Percentiles rank a stretch among this genome's conserved stretches.
These are phyloP conservation scores for Cataglyphis hispanica DNA, from an alignment of 1,140 invertebrate genomes.

Conservation along the genomic window DNA sequence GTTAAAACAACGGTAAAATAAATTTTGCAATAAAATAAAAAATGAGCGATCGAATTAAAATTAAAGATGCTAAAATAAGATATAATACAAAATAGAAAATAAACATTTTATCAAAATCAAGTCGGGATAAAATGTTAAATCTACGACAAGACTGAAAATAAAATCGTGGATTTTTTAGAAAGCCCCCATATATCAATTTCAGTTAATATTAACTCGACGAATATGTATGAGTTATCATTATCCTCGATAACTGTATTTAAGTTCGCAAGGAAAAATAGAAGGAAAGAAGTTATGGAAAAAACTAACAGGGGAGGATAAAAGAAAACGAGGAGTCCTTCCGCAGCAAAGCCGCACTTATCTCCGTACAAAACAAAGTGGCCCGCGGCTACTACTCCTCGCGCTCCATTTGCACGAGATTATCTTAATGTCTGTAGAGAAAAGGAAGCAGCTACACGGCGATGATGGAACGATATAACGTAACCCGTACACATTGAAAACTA, in stretches of 20 bases:
- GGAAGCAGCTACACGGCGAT: slow-evolving; percentile 5
- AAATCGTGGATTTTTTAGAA: slow-evolving; percentile 19
- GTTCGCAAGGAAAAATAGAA: slow-evolving; percentile 3
- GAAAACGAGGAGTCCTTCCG: slow-evolving; percentile 27
- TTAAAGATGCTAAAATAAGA: background rate
- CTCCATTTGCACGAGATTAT: slow-evolving; percentile 54
- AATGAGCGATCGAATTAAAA: background rate
- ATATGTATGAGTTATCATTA: slow-evolving; percentile 43
- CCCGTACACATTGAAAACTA: background rate
- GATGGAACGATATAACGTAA: slow-evolving; percentile 42
- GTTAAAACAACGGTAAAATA: background rate
- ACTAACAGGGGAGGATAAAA: slow-evolving; percentile 16
- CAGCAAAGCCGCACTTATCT: slow-evolving; percentile 37
- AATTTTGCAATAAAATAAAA: background rate
- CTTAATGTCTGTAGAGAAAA: slow-evolving; percentile 24
- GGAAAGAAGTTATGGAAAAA: slow-evolving; percentile 13
- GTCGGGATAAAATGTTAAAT: slow-evolving; percentile 31
- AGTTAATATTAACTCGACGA: slow-evolving; percentile 27
- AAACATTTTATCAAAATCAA: background rate
- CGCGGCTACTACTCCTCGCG: slow-evolving; percentile 43
- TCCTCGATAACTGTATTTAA: slow-evolving; percentile 40
- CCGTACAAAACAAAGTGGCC: slow-evolving; percentile 54
- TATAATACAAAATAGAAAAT: background rate
- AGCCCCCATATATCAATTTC: slow-evolving; percentile 9
- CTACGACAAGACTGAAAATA: background rate